phyloP scores from a whole-genome alignment of 2,113 vertebrate species.

The Xiphorhynchus elegans region DNA sequence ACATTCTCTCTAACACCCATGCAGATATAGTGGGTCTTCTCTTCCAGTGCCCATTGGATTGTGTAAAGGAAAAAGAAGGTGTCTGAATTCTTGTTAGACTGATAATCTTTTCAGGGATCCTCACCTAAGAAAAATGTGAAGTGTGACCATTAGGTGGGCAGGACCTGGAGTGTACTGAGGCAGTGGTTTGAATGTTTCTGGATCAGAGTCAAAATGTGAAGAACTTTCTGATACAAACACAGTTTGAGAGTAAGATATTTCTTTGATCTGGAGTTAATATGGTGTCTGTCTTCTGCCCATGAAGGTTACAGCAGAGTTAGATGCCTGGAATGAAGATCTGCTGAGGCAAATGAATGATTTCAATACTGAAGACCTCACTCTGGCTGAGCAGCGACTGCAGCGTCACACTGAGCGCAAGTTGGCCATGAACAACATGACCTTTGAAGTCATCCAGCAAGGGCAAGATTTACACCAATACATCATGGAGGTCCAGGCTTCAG shows the following conservation, averaged over 20 bases:
- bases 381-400: constrained; percentile 93
- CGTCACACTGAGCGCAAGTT: constrained; percentile 91
- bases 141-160: neutral
- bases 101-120: neutral
- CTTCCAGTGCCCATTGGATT: neutral
- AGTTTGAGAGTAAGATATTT: neutral
- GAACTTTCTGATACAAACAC: neutral
- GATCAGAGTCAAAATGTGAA: neutral
- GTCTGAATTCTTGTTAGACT: neutral
- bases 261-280: neutral
- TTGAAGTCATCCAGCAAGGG: constrained; percentile 97
- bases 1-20: neutral
- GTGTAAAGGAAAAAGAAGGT: neutral
- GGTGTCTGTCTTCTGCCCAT: neutral
- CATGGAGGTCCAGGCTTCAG: constrained; percentile 98
- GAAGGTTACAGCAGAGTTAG: constrained; percentile 94
- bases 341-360: constrained; percentile 94
- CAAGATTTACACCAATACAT: constrained; percentile 98
- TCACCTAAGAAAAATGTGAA: neutral
- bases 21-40: neutral
- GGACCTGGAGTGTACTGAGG: neutral
- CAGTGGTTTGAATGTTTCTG: neutral
- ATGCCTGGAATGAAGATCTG: constrained; percentile 96
- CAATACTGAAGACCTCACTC: constrained; percentile 87
- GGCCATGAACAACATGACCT: constrained; percentile 98